Percentiles rank a stretch among this genome's conserved stretches.
Evolutionary conservation across 2,888 invertebrate genomes (phyloP).

Genomic region (Helobdella robusta): DNA sequence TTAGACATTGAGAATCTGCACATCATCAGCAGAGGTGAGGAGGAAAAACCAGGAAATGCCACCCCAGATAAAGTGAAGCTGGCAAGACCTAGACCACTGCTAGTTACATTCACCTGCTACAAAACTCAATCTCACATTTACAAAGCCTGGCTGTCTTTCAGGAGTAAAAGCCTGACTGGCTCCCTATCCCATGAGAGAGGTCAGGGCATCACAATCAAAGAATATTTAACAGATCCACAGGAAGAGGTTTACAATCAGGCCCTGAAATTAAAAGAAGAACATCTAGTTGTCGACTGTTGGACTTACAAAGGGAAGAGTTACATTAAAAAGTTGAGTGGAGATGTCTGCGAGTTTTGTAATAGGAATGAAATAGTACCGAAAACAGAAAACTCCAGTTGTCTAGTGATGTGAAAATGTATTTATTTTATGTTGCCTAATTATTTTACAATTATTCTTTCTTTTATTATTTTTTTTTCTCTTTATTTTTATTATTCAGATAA

Average conservation of each 20-base stretch:
- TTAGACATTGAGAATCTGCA: slow-evolving; percentile 6
- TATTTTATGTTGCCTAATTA: too few species aligned
- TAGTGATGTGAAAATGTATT: neutral
- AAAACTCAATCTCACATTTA: slow-evolving; percentile 21
- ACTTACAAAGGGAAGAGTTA: slow-evolving; percentile 26
- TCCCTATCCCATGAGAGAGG: slow-evolving; percentile 19
- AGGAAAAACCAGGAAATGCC: neutral
- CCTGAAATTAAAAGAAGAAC: slow-evolving; percentile 13
- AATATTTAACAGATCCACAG: slow-evolving; percentile 25
- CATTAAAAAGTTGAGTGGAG: slow-evolving; percentile 14
- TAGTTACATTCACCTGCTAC: slow-evolving; percentile 28
- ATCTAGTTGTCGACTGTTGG: slow-evolving; percentile 26
- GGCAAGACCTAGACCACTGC: slow-evolving; percentile 24
- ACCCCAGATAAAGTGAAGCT: slow-evolving; percentile 19
- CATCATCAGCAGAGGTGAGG: neutral
- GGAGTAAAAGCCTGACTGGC: slow-evolving; percentile 2
- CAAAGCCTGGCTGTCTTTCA: slow-evolving; percentile 24
- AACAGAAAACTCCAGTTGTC: neutral
- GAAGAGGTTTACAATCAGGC: slow-evolving; percentile 23
- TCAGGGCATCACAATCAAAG: slow-evolving; percentile 22
- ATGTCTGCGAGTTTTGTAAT: slow-evolving; percentile 22
- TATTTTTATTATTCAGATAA: too few species aligned
- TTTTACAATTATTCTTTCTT: too few species aligned
- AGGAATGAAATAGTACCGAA: slow-evolving; percentile 7
- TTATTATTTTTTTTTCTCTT: too few species aligned